Evolutionary conservation across 2,888 invertebrate species (phyloP), one percentile per base, ranked within the genome.

Genomic region (Himalopsyche anomala): DNA sequence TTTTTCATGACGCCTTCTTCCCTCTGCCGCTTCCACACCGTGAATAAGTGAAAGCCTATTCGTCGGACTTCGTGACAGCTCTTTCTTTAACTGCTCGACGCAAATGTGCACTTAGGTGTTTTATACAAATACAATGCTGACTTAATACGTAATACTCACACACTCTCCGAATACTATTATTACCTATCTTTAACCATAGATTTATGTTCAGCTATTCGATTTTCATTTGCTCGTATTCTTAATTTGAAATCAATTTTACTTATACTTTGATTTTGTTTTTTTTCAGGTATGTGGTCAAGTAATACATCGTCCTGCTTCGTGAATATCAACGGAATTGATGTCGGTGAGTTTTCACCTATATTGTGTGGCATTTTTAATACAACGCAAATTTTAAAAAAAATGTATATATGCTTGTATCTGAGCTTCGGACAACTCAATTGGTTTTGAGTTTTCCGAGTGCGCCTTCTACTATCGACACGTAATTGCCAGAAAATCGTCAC

Each of bases 41-140:
- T 74, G 74, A 74, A 74, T 74, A 74, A 74, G 38, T 74, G 74
- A 74, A 74, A 36, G 15, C 38, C 74, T 36, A 74, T 74, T 74
- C 74, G 74, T 74, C 38, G 74, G 74, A 74, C 74, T 74, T 36
- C 74, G 74, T 74, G 74, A 74, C 74, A 74, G 74, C 74, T 74
- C 74, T 74, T 74, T 74, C 74, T 74, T 74, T 36, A 74, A 74
- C 74, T 74, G 74, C 74, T 74, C 74, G 74, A 12, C 74, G 74
- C 74, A 74, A 74, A 74, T 74, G 74, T 74, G 74, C 74, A 74
- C 74, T 74, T 74, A 74, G 36, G 74, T 15, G 19, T 36, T 74
- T 74, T 74, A 69, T 36, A 74, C 74, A 74, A 36, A 36, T 74
- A 74, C 3, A 74, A 36, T 38, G 28, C 28, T 28, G 2, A 51